Base-by-base conservation (phyloP, 2,113 vertebrate species). In the Hippocampus guttulatus region DNA sequence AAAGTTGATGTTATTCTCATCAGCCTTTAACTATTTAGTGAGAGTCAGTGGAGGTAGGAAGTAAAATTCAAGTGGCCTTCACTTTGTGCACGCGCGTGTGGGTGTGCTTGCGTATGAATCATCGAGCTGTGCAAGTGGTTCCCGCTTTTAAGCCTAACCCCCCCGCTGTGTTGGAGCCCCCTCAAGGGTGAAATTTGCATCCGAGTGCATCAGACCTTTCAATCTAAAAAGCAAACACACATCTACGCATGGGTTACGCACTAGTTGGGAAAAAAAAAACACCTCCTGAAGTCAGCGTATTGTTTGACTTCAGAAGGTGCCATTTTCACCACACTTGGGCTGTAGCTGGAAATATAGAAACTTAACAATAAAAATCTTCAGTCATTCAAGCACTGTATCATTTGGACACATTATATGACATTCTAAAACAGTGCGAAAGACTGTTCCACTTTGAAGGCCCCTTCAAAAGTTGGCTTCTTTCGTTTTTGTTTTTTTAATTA, bases 91-190 rank as follows among this genome's bases (percentile, higher is more conserved):
- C 23, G 57, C 33, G 57, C 30, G 57, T 33, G 60, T 33, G 60
- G 7, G 30, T 3, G 60, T 11, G 38, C 15, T 9, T 11, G 38
- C 23, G 21, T 64, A 20, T 60, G 57, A 75, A 67, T 63, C 66
- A 54, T 82, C 5, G 2, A 10, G 75, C 30, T 25, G 10, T 49
- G n/a, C 65, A 68, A 62, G 47, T 57, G 16, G 5, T 62, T 65
- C 33, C 57, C 52, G 52, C 69, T 76, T 78, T 77, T 70, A 75
- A 68, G n/a, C 40, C 69, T 63, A 80, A 71, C 45, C 43, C 57
- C 33, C 33, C 58, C 15, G n/a, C 30, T 27, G n/a, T 68, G 47
- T 65, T 69, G 52, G 67, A 79, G 63, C 60, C 68, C 33, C 63
- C 64, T 71, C 49, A 68, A 41, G 73, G 38, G 25, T 63, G 58